Evolutionary conservation across 2,113 vertebrate genomes (phyloP).

Genomic region (Actenoides hombroni): DNA sequence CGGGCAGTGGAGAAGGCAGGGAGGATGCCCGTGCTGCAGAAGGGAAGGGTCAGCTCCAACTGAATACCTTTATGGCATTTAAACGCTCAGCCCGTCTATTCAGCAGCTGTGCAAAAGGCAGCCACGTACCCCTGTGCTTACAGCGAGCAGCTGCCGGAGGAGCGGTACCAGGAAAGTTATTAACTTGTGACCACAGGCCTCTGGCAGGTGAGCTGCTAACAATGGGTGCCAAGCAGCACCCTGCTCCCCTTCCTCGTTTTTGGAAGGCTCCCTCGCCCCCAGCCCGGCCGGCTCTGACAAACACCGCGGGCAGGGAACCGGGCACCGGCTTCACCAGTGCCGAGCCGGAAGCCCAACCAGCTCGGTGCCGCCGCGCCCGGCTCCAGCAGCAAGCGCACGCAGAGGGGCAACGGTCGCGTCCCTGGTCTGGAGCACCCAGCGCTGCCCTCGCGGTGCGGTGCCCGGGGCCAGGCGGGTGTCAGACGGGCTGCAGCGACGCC

Average conservation of each 20-base stretch:
- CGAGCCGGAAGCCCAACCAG: accelerated
- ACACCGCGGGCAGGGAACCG: accelerated
- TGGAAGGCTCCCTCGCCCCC: neutral
- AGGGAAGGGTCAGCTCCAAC: neutral
- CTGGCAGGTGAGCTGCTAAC: neutral
- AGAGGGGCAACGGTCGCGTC: accelerated
- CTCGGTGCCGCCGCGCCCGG: accelerated
- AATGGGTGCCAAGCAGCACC: accelerated
- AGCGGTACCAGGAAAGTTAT: accelerated
- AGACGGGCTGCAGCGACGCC: accelerated
- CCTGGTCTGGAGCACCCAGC: neutral
- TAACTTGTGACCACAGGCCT: neutral
- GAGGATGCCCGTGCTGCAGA: neutral
- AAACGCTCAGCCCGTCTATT: accelerated
- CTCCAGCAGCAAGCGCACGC: accelerated
- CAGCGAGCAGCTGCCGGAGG: neutral
- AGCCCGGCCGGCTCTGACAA: neutral
- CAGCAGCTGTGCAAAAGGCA: accelerated
- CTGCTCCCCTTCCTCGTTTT: neutral
- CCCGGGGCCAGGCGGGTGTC: neutral
- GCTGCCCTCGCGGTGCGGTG: accelerated
- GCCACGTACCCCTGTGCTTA: accelerated
- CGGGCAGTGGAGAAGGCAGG: accelerated
- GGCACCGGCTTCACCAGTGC: accelerated
- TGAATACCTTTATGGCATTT: accelerated